Evolutionary conservation across 2,888 invertebrate genomes (phyloP).

Genomic region (Sesia apiformis): DNA sequence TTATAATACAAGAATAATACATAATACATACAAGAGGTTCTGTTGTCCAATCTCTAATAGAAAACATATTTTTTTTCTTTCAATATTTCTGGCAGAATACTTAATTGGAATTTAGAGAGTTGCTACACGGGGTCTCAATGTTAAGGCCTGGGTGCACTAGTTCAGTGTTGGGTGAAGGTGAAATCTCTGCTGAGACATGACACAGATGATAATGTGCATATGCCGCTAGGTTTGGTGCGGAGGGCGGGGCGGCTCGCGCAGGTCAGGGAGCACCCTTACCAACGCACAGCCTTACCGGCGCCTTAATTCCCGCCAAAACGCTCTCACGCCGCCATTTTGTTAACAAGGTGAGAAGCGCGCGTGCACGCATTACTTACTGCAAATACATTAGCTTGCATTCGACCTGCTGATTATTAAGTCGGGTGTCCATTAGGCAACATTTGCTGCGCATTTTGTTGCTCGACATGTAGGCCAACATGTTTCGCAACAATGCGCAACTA

Average conservation of each 20-base stretch:
- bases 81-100: too few relatives aligned
- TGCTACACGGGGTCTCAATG: neutral
- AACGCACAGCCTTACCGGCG: constrained; percentile 88
- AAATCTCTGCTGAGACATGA: constrained; percentile 14
- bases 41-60: too few relatives aligned
- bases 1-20: too few relatives aligned
- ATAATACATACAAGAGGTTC: neutral
- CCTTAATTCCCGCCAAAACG: constrained; percentile 74
- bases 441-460: too few relatives aligned
- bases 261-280: constrained; percentile 97
- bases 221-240: constrained; percentile 88
- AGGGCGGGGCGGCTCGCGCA: constrained; percentile 89
- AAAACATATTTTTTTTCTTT: too few relatives aligned
- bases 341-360: constrained; percentile 72
- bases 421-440: too few relatives aligned
- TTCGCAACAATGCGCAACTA: too few relatives aligned
- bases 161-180: constrained; percentile 20
- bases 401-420: too few relatives aligned
- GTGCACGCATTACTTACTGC: constrained; percentile 45
- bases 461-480: too few relatives aligned
- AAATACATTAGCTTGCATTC: constrained; percentile 43
- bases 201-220: constrained; percentile 58
- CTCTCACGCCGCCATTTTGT: constrained; percentile 72
- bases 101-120: neutral
- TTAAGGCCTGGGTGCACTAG: neutral